Percentiles rank a stretch among this genome's conserved stretches.
These are phyloP conservation scores for Oegoconia quadripuncta DNA, from an alignment of 2,888 invertebrate species.

Conservation along the genomic window DNA sequence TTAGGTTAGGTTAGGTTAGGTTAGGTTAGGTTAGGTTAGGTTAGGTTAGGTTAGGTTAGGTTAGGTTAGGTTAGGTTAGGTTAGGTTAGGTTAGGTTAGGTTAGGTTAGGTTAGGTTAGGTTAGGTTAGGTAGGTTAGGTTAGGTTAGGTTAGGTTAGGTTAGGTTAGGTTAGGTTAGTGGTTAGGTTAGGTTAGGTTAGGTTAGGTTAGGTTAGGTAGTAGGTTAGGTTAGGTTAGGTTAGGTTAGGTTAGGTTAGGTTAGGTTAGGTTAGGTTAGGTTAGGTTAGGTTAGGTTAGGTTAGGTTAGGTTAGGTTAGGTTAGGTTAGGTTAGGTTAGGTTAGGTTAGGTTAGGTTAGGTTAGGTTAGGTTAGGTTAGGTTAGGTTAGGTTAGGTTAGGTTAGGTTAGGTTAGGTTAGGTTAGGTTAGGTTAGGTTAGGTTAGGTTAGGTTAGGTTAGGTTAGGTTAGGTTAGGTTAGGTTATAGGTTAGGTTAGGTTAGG, in stretches of 20 bases:
- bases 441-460: constrained; percentile 14
- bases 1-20: constrained; percentile 10
- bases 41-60: constrained; percentile 10
- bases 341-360: constrained; percentile 6
- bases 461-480: constrained; percentile 14
- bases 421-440: constrained; percentile 15
- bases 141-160: constrained; percentile 12
- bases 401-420: constrained; percentile 12
- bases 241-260: constrained; percentile 21
- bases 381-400: constrained; percentile 16
- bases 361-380: constrained; percentile 14
- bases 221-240: constrained; percentile 22
- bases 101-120: constrained; percentile 10
- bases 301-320: constrained; percentile 10
- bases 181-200: constrained; percentile 11
- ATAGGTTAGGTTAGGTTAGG: constrained; percentile 12
- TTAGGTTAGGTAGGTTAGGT: constrained; percentile 12
- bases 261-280: constrained; percentile 18
- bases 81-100: constrained; percentile 10
- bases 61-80: constrained; percentile 11
- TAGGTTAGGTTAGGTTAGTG: constrained; percentile 14
- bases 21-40: constrained; percentile 10
- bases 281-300: constrained; percentile 3
- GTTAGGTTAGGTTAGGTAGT: constrained; percentile 16
- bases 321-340: constrained; percentile 5